Base-by-base conservation (phyloP, 2,113 vertebrate genomes). In the Isichthys henryi region DNA sequence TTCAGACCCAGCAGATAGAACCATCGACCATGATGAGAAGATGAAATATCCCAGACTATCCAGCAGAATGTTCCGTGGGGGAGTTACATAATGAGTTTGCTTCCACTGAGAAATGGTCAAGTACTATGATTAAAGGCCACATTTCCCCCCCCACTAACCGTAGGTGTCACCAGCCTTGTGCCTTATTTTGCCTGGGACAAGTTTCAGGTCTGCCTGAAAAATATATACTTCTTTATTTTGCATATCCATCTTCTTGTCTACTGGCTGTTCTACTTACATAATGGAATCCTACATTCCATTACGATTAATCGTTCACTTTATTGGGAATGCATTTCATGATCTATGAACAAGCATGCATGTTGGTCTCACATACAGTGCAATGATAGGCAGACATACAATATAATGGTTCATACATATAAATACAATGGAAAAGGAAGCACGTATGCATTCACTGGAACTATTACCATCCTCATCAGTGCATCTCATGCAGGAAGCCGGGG, bases 401-500 rank as follows among this genome's bases (percentile, higher is more conserved):
- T n/a, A 58, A 19, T 27, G 17, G 2, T 39, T 56, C 15, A 89
- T 56, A 43, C 17, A 89, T 53, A 39, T 52, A 39, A 74, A 88
- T 82, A 53, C 23, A 45, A 31, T 48, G 31, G n/a, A 19, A 21
- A 35, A 82, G 48, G 5, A 89, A 56, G 77, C 15, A 62, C 35
- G 19, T 52, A 45, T 21, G 53, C 35, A 27, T 31, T 56, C 35
- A 43, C 21, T 50, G 49, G 48, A 2, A 9, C 39, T 84, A 27
- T 62, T 23, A 62, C 5, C 19, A 6, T 88, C 88, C 39, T 84
- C 88, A 84, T 6, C 49, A 77, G 77, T 85, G 87, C 80, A 62
- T 84, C 56, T 82, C 88, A 89, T 89, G 88, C 88, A 84, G 87
- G 17, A 62, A 88, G 39, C 85, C 52, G 35, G 15, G 85, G 15